Conservation (phyloP, 2,113 vertebrate species). For the Lota lota region DNA sequence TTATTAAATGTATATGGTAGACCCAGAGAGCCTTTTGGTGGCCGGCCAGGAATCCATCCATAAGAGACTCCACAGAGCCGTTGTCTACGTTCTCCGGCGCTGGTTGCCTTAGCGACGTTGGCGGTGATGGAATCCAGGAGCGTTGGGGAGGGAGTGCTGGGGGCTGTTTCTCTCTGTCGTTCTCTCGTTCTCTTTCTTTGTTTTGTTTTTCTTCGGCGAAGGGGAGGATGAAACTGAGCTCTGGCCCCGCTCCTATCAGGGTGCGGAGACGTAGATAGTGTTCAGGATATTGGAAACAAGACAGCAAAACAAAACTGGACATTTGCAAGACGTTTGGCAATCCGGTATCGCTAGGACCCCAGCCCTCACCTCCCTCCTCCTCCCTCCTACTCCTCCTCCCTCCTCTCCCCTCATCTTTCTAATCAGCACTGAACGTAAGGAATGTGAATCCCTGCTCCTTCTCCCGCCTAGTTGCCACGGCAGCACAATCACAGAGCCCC, state of each 20-base stretch:
- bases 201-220: not conserved
- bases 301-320: conserved; percentile 16
- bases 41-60: conserved; percentile 63
- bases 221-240: conserved; percentile 21
- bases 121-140: conserved; percentile 74
- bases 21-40: conserved; percentile 61
- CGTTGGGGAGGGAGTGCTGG: conserved; percentile 35
- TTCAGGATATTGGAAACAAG: conserved; percentile 9
- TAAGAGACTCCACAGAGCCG: conserved; percentile 69
- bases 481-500: conserved; percentile 42
- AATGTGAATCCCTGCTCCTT: conserved; percentile 56
- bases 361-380: too few relatives aligned
- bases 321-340: conserved; percentile 23
- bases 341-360: too few relatives aligned
- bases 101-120: conserved; percentile 64
- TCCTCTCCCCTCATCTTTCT: conserved; percentile 42
- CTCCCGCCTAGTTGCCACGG: conserved; percentile 34
- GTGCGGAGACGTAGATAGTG: conserved; percentile 35
- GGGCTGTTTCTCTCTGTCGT: too few relatives aligned
- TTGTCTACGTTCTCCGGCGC: conserved; percentile 59
- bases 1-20: conserved; percentile 57
- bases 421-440: conserved; percentile 47
- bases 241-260: conserved; percentile 39
- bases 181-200: too few relatives aligned
- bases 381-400: too few relatives aligned